These are phyloP conservation scores for Phyllotis vaccarum DNA, from an alignment of 2,797 vertebrate species.

Conservation along the genomic window DNA sequence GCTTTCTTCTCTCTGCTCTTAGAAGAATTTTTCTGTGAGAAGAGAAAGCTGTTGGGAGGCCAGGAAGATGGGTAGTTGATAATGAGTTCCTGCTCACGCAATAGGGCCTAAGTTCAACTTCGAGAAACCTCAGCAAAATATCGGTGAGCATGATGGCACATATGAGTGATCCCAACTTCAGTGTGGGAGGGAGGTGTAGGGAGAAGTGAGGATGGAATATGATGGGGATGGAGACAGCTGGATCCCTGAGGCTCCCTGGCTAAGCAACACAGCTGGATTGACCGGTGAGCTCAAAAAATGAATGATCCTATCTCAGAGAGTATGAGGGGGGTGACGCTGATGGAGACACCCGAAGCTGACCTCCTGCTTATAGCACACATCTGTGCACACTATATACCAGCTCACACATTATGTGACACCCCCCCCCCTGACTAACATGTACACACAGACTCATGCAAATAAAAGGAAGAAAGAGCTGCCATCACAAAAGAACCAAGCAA, in stretches of 20 bases:
- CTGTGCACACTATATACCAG: too few relatives aligned
- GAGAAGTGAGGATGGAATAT: not conserved
- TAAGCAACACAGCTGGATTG: not conserved
- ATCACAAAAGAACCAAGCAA: not conserved
- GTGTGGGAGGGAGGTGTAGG: not conserved
- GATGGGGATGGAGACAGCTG: not conserved
- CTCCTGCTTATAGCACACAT: not conserved
- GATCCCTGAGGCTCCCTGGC: too few relatives aligned
- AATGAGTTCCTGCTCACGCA: not conserved
- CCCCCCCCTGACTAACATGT: not conserved
- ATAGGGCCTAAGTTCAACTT: not conserved
- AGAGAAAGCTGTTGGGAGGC: not conserved
- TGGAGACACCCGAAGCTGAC: not conserved
- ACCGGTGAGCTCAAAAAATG: not conserved
- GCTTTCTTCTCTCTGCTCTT: not conserved
- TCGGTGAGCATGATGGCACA: not conserved
- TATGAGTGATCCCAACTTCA: not conserved
- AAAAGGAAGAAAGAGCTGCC: not conserved
- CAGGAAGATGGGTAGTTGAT: not conserved
- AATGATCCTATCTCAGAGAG: not conserved
- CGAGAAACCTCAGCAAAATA: not conserved
- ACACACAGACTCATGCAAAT: not conserved
- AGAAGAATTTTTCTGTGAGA: not conserved
- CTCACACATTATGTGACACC: not conserved
- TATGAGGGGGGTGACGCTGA: not conserved